Evolutionary conservation across 2,888 invertebrate genomes (phyloP).

Genomic region (Aquatica leii): DNA sequence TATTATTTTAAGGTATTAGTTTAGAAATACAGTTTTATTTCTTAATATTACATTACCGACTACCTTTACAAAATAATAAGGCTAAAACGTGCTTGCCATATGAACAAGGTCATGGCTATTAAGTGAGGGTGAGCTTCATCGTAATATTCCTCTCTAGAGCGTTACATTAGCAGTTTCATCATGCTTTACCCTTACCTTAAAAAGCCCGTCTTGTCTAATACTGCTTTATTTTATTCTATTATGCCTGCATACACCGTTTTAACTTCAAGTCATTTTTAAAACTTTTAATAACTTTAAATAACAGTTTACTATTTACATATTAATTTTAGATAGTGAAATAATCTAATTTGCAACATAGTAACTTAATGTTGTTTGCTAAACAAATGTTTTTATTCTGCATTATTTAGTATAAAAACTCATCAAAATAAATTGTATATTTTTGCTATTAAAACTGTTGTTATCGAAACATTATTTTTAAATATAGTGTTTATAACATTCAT

Average conservation of each 20-base stretch:
- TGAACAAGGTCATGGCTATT: conserved; percentile 35
- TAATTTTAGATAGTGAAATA: too few species aligned
- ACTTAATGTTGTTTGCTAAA: too few species aligned
- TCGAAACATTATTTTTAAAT: too few species aligned
- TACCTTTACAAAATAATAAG: conserved; percentile 37
- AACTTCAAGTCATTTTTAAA: not conserved
- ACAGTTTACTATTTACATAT: too few species aligned
- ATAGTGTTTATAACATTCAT: too few species aligned
- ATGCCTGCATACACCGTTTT: conserved; percentile 19
- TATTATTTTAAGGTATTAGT: conserved; percentile 19
- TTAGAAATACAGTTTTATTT: conserved; percentile 32
- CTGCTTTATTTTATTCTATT: conserved; percentile 33
- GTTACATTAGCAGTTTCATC: conserved; percentile 38
- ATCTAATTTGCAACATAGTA: too few species aligned
- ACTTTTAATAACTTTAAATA: too few species aligned
- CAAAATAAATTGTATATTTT: too few species aligned
- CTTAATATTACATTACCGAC: conserved; percentile 33
- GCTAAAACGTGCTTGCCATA: conserved; percentile 34
- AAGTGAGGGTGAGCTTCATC: conserved; percentile 32
- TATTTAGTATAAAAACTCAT: too few species aligned
- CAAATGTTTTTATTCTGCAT: too few species aligned
- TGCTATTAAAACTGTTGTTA: too few species aligned
- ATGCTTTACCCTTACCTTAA: conserved; percentile 36
- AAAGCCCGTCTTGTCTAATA: conserved; percentile 30
- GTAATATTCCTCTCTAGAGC: conserved; percentile 32